These are phyloP conservation scores for Erpetoichthys calabaricus DNA, from an alignment of 2,797 vertebrate genomes.

Conservation along the genomic window DNA sequence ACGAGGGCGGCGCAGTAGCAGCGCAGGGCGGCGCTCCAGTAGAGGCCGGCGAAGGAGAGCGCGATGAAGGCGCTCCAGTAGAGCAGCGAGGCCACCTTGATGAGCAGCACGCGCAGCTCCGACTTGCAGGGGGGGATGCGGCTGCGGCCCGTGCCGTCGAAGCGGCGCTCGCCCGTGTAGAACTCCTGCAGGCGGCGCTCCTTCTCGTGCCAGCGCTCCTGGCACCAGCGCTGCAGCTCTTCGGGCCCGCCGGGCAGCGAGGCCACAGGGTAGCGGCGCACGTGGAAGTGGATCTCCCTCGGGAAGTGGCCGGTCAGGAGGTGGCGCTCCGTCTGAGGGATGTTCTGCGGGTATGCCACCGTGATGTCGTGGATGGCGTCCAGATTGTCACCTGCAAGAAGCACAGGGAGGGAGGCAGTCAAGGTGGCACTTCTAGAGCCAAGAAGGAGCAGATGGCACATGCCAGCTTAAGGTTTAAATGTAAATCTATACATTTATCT, in stretches of 20 bases:
- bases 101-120: slow-evolving; percentile 64
- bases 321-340: slow-evolving; percentile 88
- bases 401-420: not conserved
- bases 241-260: slow-evolving; percentile 53
- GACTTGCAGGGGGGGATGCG: slow-evolving; percentile 80
- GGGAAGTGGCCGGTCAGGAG: slow-evolving; percentile 78
- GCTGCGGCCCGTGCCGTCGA: slow-evolving; percentile 45
- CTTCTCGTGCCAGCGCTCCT: slow-evolving; percentile 81
- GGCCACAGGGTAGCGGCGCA: slow-evolving; percentile 63
- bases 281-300: slow-evolving; percentile 87
- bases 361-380: slow-evolving; percentile 93
- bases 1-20: slow-evolving; percentile 60
- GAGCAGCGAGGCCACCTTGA: slow-evolving; percentile 69
- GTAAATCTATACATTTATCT: no score
- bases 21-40: slow-evolving; percentile 53
- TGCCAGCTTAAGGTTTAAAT: no score
- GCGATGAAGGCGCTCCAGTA: slow-evolving; percentile 77
- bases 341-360: slow-evolving; percentile 87
- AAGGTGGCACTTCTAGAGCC: no score
- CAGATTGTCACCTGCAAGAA: slow-evolving; percentile 66
- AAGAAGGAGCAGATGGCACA: no score
- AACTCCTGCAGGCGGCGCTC: slow-evolving; percentile 70
- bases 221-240: slow-evolving; percentile 79
- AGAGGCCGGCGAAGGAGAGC: slow-evolving; percentile 51
- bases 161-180: slow-evolving; percentile 55